Conservation (phyloP, 2,113 vertebrate species). For the Microcebus murinus region DNA sequence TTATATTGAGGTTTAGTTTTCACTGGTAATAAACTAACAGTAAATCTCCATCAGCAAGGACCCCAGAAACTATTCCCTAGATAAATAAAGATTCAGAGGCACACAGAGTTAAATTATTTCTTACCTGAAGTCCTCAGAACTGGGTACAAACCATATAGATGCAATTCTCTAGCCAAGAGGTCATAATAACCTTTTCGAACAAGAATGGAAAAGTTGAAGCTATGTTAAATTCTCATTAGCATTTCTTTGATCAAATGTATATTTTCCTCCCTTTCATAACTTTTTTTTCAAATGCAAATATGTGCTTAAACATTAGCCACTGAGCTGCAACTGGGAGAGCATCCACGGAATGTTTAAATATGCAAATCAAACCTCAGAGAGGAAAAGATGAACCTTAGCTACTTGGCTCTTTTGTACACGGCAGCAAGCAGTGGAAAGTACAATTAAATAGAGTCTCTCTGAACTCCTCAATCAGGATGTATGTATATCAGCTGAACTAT, state of each 20-base stretch:
- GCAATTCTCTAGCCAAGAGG: slow-evolving; percentile 28
- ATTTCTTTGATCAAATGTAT: slow-evolving; percentile 70
- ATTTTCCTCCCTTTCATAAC: slow-evolving; percentile 54
- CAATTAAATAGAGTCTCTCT: slow-evolving; percentile 61
- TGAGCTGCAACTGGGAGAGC: slow-evolving; percentile 52
- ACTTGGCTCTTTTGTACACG: slow-evolving; percentile 62
- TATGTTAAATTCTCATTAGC: slow-evolving; percentile 61
- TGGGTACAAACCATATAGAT: neutral
- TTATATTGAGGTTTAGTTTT: slow-evolving; percentile 23
- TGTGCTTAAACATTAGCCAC: slow-evolving; percentile 75
- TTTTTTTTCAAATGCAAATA: slow-evolving; percentile 74
- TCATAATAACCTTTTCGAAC: slow-evolving; percentile 30
- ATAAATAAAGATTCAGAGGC: slow-evolving; percentile 35
- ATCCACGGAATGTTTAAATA: slow-evolving; percentile 70
- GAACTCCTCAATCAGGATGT: slow-evolving; percentile 60
- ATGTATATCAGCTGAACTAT: slow-evolving; percentile 53
- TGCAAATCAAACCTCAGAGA: slow-evolving; percentile 70
- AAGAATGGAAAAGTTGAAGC: slow-evolving; percentile 49
- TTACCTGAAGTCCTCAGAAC: slow-evolving; percentile 36
- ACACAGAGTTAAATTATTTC: slow-evolving; percentile 41
- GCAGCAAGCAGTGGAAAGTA: slow-evolving; percentile 51
- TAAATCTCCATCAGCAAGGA: slow-evolving; percentile 34
- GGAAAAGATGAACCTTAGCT: slow-evolving; percentile 66
- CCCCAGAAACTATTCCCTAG: neutral
- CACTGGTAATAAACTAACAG: neutral